phyloP scores from a whole-genome alignment of 2,113 vertebrate species.

The Corythornis vintsioides region DNA sequence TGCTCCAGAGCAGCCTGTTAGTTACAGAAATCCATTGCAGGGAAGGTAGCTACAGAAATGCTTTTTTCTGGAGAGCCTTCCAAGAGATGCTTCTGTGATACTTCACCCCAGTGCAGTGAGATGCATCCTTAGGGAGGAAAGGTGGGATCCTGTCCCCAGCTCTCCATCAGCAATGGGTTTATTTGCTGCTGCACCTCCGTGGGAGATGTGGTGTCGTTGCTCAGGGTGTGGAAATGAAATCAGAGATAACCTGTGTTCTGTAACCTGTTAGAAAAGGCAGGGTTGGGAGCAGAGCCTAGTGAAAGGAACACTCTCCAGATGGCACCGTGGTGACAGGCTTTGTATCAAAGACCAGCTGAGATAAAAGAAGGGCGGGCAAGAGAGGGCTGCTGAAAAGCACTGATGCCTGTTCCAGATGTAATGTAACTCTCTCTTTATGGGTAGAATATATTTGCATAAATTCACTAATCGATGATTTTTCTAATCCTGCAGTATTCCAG shows the following conservation, averaged over 20 bases:
- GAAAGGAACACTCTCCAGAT: constrained; percentile 62
- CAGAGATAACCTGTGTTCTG: constrained; percentile 35
- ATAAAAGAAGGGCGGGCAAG: constrained; percentile 2
- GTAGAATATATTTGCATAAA: constrained; percentile 50
- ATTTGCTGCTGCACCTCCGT: neutral
- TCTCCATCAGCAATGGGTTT: constrained; percentile 8
- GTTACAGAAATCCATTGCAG: neutral
- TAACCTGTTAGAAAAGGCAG: neutral
- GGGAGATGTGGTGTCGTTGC: constrained; percentile 14
- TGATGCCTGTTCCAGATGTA: constrained; percentile 34
- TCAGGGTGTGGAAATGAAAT: constrained; percentile 23
- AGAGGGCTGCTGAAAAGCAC: constrained; percentile 27
- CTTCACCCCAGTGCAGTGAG: neutral
- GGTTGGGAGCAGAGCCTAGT: neutral
- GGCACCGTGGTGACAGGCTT: constrained; percentile 63
- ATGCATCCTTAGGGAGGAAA: neutral
- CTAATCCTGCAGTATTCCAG: constrained; percentile 34
- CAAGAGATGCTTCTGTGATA: neutral
- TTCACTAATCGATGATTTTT: constrained; percentile 49
- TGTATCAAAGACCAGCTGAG: constrained; percentile 31
- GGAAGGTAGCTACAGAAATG: neutral
- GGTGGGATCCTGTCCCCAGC: neutral
- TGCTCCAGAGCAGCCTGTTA: neutral
- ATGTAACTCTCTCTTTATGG: constrained; percentile 31
- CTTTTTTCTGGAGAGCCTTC: neutral